These are phyloP conservation scores for Drosophila persimilis DNA, from an alignment of 1,140 invertebrate genomes.

Conservation along the genomic window DNA sequence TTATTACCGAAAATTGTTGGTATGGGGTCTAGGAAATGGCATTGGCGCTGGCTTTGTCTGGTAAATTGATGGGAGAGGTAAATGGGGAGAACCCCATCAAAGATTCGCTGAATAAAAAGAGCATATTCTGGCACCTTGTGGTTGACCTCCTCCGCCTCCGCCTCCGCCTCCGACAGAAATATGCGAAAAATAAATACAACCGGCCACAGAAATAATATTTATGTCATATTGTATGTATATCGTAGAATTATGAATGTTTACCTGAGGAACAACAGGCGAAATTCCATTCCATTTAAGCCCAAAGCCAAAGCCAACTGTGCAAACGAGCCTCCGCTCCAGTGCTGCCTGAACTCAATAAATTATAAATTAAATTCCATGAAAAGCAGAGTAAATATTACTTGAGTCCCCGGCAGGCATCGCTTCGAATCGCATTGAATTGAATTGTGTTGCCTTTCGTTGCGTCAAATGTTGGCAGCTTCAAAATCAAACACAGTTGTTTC, in stretches of 20 bases:
- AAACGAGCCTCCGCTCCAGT: constrained; percentile 57
- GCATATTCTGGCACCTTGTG: constrained; percentile 3
- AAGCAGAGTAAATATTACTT: background rate
- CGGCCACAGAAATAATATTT: constrained; percentile 39
- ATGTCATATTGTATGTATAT: constrained; percentile 36
- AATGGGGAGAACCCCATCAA: too few species aligned
- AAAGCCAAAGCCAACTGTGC: constrained; percentile 58
- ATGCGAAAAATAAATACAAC: constrained; percentile 51
- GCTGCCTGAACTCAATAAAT: constrained; percentile 50
- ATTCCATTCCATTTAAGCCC: constrained; percentile 39
- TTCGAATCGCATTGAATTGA: too few species aligned
- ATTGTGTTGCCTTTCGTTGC: background rate
- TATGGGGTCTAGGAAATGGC: background rate
- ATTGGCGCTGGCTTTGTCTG: background rate
- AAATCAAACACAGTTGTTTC: constrained; percentile 65
- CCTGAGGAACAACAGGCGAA: constrained; percentile 28
- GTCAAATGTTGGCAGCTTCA: constrained; percentile 47
- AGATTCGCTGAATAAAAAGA: background rate
- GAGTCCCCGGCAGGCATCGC: too few species aligned
- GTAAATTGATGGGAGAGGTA: too few species aligned
- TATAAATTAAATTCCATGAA: constrained; percentile 26
- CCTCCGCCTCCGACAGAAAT: constrained; percentile 1
- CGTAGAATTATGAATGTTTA: constrained; percentile 51
- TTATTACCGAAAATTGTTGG: constrained; percentile 1
- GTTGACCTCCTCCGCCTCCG: constrained; percentile 6